Percentiles rank a stretch among this genome's conserved stretches.
These are phyloP conservation scores for Sphaerophoria taeniata DNA, from an alignment of 2,888 invertebrate genomes.

Conservation along the genomic window DNA sequence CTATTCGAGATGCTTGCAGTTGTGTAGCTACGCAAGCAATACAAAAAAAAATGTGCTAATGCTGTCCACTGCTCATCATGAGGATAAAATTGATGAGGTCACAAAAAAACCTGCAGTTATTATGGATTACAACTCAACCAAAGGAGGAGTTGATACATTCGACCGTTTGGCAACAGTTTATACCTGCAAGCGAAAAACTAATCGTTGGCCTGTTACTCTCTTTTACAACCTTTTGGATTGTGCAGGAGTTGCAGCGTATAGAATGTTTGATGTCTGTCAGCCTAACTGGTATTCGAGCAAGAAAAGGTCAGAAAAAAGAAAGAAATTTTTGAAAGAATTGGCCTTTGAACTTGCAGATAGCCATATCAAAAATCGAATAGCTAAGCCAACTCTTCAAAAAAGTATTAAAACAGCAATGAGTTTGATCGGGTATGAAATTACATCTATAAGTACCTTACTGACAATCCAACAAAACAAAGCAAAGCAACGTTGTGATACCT, in stretches of 20 bases:
- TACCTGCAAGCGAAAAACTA: slow-evolving; percentile 43
- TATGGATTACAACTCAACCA: neutral
- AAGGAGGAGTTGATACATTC: slow-evolving; percentile 6
- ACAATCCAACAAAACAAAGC: too few relatives aligned
- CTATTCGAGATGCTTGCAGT: slow-evolving; percentile 1
- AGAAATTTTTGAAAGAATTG: slow-evolving; percentile 10
- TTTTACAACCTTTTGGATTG: neutral
- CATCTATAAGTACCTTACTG: neutral
- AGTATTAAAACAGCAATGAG: neutral
- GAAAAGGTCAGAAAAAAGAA: slow-evolving; percentile 15
- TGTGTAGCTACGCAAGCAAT: too few relatives aligned
- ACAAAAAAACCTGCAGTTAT: slow-evolving; percentile 1
- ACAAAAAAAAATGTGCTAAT: slow-evolving; percentile 45
- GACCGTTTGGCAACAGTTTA: slow-evolving; percentile 15
- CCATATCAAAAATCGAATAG: slow-evolving; percentile 1
- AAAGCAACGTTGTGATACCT: neutral
- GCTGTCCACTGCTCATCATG: slow-evolving; percentile 37
- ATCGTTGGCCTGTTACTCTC: slow-evolving; percentile 38
- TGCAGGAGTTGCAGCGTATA: slow-evolving; percentile 27
- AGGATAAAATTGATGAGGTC: neutral
- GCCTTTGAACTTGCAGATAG: slow-evolving; percentile 14
- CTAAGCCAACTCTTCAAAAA: slow-evolving; percentile 10
- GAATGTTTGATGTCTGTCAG: slow-evolving; percentile 23
- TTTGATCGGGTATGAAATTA: slow-evolving; percentile 3
- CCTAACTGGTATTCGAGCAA: slow-evolving; percentile 21